Evolutionary conservation across 2,888 invertebrate species (phyloP).

Genomic region (Drosophila meridionalis): DNA sequence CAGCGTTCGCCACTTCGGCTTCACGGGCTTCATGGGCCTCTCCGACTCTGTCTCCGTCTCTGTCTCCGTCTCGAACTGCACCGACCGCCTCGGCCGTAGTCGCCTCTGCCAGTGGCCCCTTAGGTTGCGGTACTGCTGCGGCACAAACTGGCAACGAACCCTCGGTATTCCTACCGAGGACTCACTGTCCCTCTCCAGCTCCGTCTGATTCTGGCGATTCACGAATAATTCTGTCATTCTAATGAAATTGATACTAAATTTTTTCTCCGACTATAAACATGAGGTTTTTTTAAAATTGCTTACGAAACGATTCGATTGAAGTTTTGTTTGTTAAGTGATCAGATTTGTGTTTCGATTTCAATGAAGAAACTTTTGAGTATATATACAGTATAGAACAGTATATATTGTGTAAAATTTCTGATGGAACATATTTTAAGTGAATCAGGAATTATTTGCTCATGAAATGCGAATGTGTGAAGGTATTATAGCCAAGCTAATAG

Average conservation of each 20-base stretch:
- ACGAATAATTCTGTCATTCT: not conserved
- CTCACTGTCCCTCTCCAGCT: not conserved
- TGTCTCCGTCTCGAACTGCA: no score
- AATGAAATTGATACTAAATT: not conserved
- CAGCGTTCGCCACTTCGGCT: constrained; percentile 25
- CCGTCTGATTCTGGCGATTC: not conserved
- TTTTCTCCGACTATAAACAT: not conserved
- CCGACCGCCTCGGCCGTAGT: not conserved
- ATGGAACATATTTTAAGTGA: no score
- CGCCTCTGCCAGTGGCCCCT: not conserved
- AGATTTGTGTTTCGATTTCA: not conserved
- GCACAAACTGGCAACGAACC: not conserved
- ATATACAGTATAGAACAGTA: no score
- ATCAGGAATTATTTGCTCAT: no score
- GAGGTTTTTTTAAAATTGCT: not conserved
- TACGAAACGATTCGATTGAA: not conserved
- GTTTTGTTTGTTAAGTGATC: not conserved
- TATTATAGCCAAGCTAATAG: no score
- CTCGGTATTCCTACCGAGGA: not conserved
- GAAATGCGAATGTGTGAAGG: no score
- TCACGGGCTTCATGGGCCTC: not conserved
- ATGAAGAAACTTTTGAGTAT: not conserved
- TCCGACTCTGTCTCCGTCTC: no score
- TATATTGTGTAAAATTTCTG: no score
- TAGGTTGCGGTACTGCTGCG: not conserved